A percentile compares a stretch with the other conserved stretches of the same genome.
Evolutionary conservation across 2,113 vertebrate genomes (phyloP).

Genomic region (Corythornis madagascariensis): DNA sequence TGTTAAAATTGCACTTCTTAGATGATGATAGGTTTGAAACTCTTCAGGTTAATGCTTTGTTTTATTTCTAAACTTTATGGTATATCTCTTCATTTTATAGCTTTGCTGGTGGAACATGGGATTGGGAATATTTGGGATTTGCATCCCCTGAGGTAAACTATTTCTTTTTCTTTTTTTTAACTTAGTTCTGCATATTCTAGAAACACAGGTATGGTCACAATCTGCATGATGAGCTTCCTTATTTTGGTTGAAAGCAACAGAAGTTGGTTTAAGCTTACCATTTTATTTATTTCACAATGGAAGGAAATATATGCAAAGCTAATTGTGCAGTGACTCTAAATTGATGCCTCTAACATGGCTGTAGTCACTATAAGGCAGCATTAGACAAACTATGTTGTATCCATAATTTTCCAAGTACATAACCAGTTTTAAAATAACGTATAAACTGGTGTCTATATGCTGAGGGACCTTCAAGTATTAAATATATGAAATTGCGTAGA

Average conservation of each 20-base stretch:
- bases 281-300: constrained; percentile 60
- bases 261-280: constrained; percentile 36
- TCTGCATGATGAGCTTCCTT: constrained; percentile 64
- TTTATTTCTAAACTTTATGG: constrained; percentile 47
- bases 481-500: neutral
- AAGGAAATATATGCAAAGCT: constrained; percentile 63
- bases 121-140: constrained; percentile 99
- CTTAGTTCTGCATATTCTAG: constrained; percentile 52
- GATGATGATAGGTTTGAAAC: neutral
- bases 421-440: neutral
- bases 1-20: neutral
- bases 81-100: constrained; percentile 79
- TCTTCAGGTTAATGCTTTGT: neutral
- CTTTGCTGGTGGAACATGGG: constrained; percentile 98
- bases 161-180: constrained; percentile 30
- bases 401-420: neutral
- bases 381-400: neutral
- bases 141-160: constrained; percentile 95
- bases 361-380: neutral
- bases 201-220: constrained; percentile 41
- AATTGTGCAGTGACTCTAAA: neutral
- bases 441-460: neutral
- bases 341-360: neutral
- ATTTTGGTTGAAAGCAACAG: constrained; percentile 24
- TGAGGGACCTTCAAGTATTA: neutral